These are phyloP conservation scores for Spheniscus humboldti DNA, from an alignment of 2,797 vertebrate genomes.

Conservation along the genomic window DNA sequence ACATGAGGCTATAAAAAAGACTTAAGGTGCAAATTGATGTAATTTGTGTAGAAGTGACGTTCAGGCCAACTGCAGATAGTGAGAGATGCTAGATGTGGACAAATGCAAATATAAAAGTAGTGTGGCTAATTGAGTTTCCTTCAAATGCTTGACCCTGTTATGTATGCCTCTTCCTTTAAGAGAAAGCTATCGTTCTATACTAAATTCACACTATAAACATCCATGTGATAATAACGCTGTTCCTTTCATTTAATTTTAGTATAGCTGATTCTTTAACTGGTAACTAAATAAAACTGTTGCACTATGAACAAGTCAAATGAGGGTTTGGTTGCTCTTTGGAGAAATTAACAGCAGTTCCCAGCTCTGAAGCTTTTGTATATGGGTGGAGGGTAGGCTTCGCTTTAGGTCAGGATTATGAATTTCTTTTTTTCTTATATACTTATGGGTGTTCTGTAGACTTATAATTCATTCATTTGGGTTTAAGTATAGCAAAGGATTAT, in stretches of 20 bases:
- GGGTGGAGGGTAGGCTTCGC: constrained; percentile 25
- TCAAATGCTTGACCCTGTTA: not conserved
- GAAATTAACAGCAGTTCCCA: not conserved
- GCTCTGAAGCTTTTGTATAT: not conserved
- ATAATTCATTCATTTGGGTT: not conserved
- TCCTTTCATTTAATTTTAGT: constrained; percentile 25
- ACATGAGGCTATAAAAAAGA: not conserved
- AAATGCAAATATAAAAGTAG: not conserved
- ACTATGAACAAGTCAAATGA: not conserved
- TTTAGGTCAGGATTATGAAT: constrained; percentile 51
- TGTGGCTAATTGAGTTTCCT: not conserved
- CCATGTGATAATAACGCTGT: not conserved
- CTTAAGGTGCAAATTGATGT: not conserved
- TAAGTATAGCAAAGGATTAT: not conserved
- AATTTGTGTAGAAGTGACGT: not conserved
- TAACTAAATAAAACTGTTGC: constrained; percentile 30
- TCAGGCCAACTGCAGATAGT: not conserved
- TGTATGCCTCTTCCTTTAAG: not conserved
- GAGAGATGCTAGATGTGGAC: not conserved
- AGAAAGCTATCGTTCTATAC: not conserved
- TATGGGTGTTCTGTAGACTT: not conserved
- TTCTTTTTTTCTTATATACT: not conserved
- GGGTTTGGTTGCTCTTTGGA: not conserved
- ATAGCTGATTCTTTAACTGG: constrained; percentile 6
- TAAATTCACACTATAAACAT: not conserved